Conservation (phyloP, 2,888 invertebrate species). For the Drosophila borealis region DNA sequence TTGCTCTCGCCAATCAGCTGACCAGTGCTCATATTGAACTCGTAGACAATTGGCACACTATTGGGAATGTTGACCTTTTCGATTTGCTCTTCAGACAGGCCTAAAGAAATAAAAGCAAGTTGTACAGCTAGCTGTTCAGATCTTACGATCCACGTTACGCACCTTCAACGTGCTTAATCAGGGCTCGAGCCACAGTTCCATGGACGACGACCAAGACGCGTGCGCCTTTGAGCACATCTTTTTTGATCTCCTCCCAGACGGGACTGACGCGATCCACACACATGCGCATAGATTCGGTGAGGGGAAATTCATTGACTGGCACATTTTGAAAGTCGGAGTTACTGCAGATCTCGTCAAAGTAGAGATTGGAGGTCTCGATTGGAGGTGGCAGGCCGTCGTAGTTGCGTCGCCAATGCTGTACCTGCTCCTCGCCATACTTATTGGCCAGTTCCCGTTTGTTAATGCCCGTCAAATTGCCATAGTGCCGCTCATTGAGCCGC, state of each 20-base stretch:
- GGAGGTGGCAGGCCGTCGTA: conserved; percentile 93
- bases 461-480: conserved; percentile 93
- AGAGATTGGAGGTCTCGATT: conserved; percentile 91
- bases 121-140: background rate
- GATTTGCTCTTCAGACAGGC: conserved; percentile 89
- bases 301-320: conserved; percentile 91
- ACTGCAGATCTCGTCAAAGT: conserved; percentile 90
- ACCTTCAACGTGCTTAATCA: conserved; percentile 94
- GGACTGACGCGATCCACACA: conserved; percentile 93
- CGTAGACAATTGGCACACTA: conserved; percentile 92
- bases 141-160: background rate
- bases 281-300: conserved; percentile 92
- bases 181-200: conserved; percentile 93
- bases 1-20: conserved; percentile 90
- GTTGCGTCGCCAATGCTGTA: conserved; percentile 94
- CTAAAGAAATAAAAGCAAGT: conserved; percentile 81
- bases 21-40: conserved; percentile 88
- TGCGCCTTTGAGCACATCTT: conserved; percentile 91
- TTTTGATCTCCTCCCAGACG: conserved; percentile 89
- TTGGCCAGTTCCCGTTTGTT: conserved; percentile 94
- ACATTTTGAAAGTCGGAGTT: conserved; percentile 90
- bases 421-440: conserved; percentile 94
- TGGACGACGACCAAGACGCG: conserved; percentile 93
- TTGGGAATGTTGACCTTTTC: conserved; percentile 92
- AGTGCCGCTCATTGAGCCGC: conserved; percentile 95